Evolutionary conservation across 2,113 vertebrate species (phyloP), one percentile per base, ranked within the genome.

Genomic region (Xiphophorus maculatus): DNA sequence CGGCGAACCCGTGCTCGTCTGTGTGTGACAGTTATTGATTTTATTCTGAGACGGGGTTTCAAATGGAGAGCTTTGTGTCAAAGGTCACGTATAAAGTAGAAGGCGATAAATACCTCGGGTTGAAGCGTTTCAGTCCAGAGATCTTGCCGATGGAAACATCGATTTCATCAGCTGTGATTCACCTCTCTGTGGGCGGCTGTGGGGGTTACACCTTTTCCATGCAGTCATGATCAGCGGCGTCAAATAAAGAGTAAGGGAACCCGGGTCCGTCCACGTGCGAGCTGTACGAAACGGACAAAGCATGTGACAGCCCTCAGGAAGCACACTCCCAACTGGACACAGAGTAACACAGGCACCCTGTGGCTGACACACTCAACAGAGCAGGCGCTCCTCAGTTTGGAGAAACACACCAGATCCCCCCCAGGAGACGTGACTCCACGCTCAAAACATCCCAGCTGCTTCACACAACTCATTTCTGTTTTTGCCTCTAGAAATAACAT

Each of bases 301-400:
- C 62, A 71, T 19, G 63, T 28, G 28, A 42, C 13, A 35, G 71
- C 15, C 51, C 7, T 63, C 4, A 67, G 6, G 28, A 66, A 28
- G 13, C 29, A 32, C 48, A 40, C 66, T 66, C 27, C 2, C 70
- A 29, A 51, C 35, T 14, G 14, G 60, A 76, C 60, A 37, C 69
- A 69, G 19, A 64, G 30, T 27, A 42, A 25, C 4, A 67, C 51
- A 51, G 65, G 64, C 61, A 54, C 58, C 51, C 73, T 37, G 32
- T 63, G 10, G 28, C 77, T 62, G 4, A 37, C 29, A 15, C 58
- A 66, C 28, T n/a, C 19, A 37, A 19, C 85, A 88, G 90, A 79
- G 83, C 90, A 88, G 58, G 72, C 86, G 92, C 89, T 93, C 89
- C 85, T 86, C 90, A 89, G 66, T 29, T 10, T 83, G 82, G 66